Evolutionary conservation across 2,888 invertebrate genomes (phyloP).

Genomic region (Ophraella communa): DNA sequence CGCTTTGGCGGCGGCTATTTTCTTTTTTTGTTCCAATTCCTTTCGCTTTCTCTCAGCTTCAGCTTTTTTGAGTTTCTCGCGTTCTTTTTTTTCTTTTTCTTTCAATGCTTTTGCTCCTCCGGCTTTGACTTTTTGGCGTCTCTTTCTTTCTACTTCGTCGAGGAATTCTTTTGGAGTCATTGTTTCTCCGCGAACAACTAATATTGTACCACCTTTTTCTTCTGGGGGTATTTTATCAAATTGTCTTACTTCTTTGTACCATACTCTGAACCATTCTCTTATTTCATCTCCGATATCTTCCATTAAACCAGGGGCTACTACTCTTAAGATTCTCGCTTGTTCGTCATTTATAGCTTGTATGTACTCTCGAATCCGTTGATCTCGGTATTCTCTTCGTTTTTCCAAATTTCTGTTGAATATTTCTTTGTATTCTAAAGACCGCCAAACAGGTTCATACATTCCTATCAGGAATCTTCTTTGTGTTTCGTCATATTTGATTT

Average conservation of each 20-base stretch:
- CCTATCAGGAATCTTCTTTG: conserved; percentile 63
- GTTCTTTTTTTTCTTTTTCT: conserved; percentile 39
- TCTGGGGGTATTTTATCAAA: conserved; percentile 79
- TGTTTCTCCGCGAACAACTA: conserved; percentile 67
- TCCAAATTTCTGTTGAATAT: conserved; percentile 62
- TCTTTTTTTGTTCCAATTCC: conserved; percentile 59
- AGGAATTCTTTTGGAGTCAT: conserved; percentile 67
- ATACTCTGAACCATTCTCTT: conserved; percentile 74
- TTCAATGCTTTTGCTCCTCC: conserved; percentile 41
- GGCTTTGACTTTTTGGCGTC: conserved; percentile 47
- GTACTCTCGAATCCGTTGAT: conserved; percentile 61
- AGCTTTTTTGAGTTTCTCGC: conserved; percentile 41
- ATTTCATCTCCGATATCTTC: conserved; percentile 81
- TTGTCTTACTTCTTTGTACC: conserved; percentile 65
- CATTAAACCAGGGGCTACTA: conserved; percentile 67
- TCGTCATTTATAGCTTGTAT: conserved; percentile 61
- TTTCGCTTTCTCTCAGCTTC: conserved; percentile 48
- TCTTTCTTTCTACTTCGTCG: conserved; percentile 53
- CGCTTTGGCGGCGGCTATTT: conserved; percentile 49
- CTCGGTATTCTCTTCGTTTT: conserved; percentile 60
- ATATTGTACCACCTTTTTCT: conserved; percentile 72
- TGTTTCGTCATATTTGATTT: conserved; percentile 57
- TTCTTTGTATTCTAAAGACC: conserved; percentile 59
- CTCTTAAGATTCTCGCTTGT: conserved; percentile 61
- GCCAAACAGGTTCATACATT: conserved; percentile 65